phyloP scores from a whole-genome alignment of 2,113 vertebrate species.

The Oncorhynchus gorbuscha region DNA sequence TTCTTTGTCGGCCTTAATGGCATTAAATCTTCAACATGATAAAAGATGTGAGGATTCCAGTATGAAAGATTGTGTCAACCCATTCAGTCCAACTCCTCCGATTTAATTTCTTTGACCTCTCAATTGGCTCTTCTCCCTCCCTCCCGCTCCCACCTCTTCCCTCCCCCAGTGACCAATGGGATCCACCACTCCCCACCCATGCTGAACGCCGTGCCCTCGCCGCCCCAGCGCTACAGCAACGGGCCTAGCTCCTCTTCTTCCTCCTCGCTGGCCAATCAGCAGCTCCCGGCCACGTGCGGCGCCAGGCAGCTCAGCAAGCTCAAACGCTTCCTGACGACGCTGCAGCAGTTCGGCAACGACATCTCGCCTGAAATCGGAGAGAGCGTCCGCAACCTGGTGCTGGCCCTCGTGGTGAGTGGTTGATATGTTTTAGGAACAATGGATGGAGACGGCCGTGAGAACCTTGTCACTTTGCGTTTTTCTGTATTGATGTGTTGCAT shows the following conservation, averaged over 20 bases:
- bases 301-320: constrained; percentile 98
- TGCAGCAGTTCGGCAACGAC: constrained; percentile 98
- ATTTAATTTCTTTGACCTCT: too few species aligned
- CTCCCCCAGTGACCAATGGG: constrained; percentile 87
- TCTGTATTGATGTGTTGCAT: too few species aligned
- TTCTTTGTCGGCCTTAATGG: too few species aligned
- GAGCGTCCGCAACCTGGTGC: constrained; percentile 92
- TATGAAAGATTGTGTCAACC: too few species aligned
- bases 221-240: constrained; percentile 95
- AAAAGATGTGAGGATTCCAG: too few species aligned
- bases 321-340: constrained; percentile 96
- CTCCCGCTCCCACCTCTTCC: not conserved
- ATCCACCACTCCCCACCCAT: constrained; percentile 95
- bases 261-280: constrained; percentile 94
- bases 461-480: too few species aligned
- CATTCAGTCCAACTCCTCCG: too few species aligned
- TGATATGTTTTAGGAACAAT: too few species aligned
- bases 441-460: too few species aligned
- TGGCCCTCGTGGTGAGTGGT: constrained; percentile 89
- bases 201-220: constrained; percentile 91
- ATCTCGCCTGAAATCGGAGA: constrained; percentile 98
- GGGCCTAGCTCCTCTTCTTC: constrained; percentile 95
- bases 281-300: constrained; percentile 95
- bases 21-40: too few species aligned
- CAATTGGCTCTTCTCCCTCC: not conserved